These are phyloP conservation scores for Tridacna crocea DNA, from an alignment of 2,888 invertebrate genomes.

Conservation along the genomic window DNA sequence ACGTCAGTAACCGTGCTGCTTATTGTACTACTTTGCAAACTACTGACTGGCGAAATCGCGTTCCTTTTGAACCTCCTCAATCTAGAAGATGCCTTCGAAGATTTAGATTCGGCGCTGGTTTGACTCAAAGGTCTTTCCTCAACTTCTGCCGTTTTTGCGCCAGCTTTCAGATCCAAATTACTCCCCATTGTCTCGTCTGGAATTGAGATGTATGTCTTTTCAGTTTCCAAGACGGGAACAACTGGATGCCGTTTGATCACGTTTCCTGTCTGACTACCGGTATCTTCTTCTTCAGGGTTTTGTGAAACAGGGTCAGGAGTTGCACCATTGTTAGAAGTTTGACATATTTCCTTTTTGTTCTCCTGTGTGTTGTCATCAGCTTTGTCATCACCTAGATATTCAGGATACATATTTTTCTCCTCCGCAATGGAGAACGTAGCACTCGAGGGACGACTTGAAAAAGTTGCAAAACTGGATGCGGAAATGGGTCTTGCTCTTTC, in stretches of 20 bases:
- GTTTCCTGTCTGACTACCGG: background rate
- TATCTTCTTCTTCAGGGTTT: background rate
- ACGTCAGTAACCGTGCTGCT: conserved; percentile 13
- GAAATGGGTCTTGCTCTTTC: background rate
- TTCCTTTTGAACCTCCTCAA: conserved; percentile 14
- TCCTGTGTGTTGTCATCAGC: background rate
- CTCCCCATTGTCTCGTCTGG: conserved; percentile 9
- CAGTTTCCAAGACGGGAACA: background rate
- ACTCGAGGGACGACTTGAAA: conserved; percentile 51
- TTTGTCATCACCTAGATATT: background rate
- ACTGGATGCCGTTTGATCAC: conserved; percentile 2
- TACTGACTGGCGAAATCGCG: conserved; percentile 3
- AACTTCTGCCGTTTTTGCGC: background rate
- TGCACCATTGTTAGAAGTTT: background rate
- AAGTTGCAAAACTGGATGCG: conserved; percentile 49
- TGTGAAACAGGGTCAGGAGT: background rate
- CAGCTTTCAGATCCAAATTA: background rate
- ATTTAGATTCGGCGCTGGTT: conserved; percentile 5
- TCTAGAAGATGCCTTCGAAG: conserved; percentile 11
- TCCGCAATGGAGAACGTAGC: conserved; percentile 7
- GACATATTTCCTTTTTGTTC: background rate
- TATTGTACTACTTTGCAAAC: background rate
- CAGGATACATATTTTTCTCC: background rate
- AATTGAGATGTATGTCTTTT: conserved; percentile 14
- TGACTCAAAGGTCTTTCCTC: background rate